Conservation (phyloP, 2,113 vertebrate species). For the Neotoma lepida region DNA sequence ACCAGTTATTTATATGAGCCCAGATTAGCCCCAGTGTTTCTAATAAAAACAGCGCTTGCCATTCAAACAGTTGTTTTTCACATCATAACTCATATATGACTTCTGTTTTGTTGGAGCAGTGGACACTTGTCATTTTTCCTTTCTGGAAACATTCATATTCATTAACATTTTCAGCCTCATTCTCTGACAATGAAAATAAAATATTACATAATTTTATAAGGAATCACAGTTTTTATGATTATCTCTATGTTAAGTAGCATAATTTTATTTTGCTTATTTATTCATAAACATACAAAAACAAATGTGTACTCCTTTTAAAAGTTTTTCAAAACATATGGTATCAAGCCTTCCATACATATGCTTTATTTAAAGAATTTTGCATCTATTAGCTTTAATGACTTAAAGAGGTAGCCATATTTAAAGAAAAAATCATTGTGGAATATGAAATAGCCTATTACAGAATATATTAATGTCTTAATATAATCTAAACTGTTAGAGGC, state of each 20-base stretch:
- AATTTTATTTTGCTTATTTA: conserved; percentile 48
- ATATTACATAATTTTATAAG: not conserved
- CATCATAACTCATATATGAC: not conserved
- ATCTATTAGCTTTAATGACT: conserved; percentile 10
- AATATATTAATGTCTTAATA: not conserved
- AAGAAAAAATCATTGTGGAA: not conserved
- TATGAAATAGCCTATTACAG: not conserved
- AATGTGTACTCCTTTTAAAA: not conserved
- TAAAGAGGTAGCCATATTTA: not conserved
- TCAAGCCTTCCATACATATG: not conserved
- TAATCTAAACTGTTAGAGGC: not conserved
- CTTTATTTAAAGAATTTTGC: conserved; percentile 38
- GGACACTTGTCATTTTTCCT: conserved; percentile 41
- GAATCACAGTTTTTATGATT: conserved; percentile 17
- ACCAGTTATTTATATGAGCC: conserved; percentile 57
- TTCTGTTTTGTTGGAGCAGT: not conserved
- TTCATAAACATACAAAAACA: not conserved
- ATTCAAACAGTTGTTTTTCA: conserved; percentile 59
- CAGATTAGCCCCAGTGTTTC: conserved; percentile 21
- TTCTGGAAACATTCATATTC: not conserved
- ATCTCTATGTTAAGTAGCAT: not conserved
- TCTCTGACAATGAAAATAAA: conserved; percentile 29
- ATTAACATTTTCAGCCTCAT: conserved; percentile 6
- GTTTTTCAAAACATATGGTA: conserved; percentile 12
- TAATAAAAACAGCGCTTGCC: not conserved